phyloP scores from a whole-genome alignment of 2,888 invertebrate species.

The Mycalesis mineus region DNA sequence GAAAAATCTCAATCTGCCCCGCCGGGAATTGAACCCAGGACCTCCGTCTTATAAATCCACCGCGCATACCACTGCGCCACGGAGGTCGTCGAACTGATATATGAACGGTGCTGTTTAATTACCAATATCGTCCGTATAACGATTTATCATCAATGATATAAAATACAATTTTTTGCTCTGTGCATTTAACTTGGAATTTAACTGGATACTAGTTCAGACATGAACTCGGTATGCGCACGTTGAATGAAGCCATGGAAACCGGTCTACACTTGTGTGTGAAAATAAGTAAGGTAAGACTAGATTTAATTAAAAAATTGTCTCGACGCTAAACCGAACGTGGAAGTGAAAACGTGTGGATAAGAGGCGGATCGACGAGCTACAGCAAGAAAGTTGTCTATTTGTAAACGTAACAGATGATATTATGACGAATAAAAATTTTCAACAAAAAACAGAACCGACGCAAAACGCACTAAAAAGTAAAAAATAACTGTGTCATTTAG shows the following conservation, averaged over 20 bases:
- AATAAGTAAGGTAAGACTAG: not conserved
- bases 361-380: slow-evolving; percentile 18
- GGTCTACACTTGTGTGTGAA: not conserved
- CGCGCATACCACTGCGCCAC: too few species aligned
- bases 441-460: not conserved
- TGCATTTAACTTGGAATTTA: slow-evolving; percentile 5
- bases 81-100: too few species aligned
- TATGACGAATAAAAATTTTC: not conserved
- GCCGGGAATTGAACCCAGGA: too few species aligned
- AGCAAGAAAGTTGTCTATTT: slow-evolving; percentile 21
- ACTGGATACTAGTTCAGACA: not conserved
- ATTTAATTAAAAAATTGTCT: slow-evolving; percentile 7
- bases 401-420: not conserved
- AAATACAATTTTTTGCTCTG: not conserved
- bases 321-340: slow-evolving; percentile 5
- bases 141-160: not conserved
- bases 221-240: not conserved
- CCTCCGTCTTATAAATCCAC: too few species aligned
- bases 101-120: too few species aligned
- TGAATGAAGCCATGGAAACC: slow-evolving; percentile 5
- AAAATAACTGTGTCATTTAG: too few species aligned
- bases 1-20: too few species aligned
- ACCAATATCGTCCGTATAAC: not conserved
- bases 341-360: slow-evolving; percentile 24
- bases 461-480: too few species aligned